A percentile compares a stretch with the other conserved stretches of the same genome.
phyloP scores from a whole-genome alignment of 2,888 invertebrate genomes.

The Xestia ashworthii region DNA sequence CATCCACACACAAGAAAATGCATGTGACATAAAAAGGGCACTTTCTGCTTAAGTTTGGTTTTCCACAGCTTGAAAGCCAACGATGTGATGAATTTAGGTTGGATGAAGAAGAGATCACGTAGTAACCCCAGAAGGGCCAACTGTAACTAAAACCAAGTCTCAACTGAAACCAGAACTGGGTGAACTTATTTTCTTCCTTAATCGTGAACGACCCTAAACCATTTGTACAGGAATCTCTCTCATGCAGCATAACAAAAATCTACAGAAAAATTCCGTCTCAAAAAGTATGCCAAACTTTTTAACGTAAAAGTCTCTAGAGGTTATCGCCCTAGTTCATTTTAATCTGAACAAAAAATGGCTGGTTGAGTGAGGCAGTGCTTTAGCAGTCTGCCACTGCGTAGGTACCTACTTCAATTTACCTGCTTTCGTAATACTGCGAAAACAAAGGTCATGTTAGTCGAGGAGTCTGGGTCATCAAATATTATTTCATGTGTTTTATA shows the following conservation, averaged over 20 bases:
- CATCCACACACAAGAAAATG: not conserved
- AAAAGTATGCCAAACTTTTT: conserved; percentile 9
- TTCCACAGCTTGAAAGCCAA: not conserved
- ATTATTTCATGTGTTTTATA: not conserved
- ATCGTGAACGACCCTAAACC: not conserved
- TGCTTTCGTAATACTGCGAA: conserved; percentile 18
- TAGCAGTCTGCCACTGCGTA: conserved; percentile 11
- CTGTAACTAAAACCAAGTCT: not conserved
- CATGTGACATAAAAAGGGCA: no score
- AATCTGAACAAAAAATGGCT: conserved; percentile 48
- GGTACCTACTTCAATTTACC: conserved; percentile 49
- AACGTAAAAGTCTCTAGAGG: not conserved
- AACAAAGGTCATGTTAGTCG: conserved; percentile 43
- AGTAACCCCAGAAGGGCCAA: not conserved
- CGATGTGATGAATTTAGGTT: not conserved
- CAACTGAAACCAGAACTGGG: not conserved
- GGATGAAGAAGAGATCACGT: not conserved
- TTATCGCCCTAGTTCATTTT: conserved; percentile 38
- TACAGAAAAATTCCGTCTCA: not conserved
- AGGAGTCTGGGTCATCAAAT: conserved; percentile 13
- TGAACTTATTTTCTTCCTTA: not conserved
- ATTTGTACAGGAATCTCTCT: not conserved
- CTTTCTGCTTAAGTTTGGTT: not conserved
- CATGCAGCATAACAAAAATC: not conserved
- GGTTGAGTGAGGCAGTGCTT: conserved; percentile 32